A percentile compares a stretch with the other conserved stretches of the same genome.
phyloP scores from a whole-genome alignment of 2,113 vertebrate species.

The Stercorarius parasiticus region DNA sequence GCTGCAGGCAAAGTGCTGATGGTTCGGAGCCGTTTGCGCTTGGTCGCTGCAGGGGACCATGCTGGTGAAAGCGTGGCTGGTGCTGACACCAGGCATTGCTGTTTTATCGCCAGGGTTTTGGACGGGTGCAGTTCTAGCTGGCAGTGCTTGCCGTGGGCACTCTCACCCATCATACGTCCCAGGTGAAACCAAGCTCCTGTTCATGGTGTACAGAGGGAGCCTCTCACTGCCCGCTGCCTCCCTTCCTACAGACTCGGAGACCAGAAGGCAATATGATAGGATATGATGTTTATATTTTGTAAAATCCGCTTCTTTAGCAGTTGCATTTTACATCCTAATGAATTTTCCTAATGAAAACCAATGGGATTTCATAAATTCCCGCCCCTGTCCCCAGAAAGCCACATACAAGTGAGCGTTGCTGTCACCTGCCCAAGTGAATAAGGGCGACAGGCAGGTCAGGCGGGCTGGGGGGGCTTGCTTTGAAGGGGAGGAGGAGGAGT shows the following conservation, averaged over 20 bases:
- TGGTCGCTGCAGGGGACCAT: accelerated
- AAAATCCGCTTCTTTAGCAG: background rate
- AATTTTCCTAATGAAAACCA: background rate
- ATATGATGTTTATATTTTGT: background rate
- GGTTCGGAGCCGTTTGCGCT: background rate
- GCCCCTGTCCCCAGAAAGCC: background rate
- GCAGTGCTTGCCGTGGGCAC: background rate
- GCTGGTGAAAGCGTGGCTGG: background rate
- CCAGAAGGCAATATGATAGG: background rate
- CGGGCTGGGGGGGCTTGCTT: background rate
- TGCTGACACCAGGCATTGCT: background rate
- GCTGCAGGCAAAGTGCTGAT: background rate
- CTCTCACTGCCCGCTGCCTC: background rate
- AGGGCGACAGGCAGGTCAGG: background rate
- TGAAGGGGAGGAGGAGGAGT: background rate
- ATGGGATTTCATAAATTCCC: background rate
- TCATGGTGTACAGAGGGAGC: background rate
- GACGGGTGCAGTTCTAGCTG: background rate
- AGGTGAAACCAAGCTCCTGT: background rate
- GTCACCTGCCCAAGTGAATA: background rate
- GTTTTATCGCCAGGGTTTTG: background rate
- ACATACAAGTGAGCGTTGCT: background rate
- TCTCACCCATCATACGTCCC: background rate
- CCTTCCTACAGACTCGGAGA: background rate
- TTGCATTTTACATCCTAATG: background rate